A percentile compares a stretch with the other conserved stretches of the same genome.
These are phyloP conservation scores for Sycophila sp. DNA, from an alignment of 1,140 invertebrate species.

Conservation along the genomic window DNA sequence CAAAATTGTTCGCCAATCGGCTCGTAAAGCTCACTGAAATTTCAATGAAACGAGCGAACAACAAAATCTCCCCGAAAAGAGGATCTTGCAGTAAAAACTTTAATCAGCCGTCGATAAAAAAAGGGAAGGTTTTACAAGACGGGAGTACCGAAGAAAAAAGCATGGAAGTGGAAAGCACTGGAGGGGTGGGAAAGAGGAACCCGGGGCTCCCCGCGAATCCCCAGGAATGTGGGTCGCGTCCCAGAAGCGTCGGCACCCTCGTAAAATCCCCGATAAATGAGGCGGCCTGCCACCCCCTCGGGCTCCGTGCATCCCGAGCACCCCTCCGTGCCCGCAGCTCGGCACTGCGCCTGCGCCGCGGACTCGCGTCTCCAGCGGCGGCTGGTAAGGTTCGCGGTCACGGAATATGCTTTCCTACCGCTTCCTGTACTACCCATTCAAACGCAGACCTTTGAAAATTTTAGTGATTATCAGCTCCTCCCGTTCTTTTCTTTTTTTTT, in stretches of 20 bases:
- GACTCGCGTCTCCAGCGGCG: no score
- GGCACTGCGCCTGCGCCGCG: neutral
- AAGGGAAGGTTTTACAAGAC: neutral
- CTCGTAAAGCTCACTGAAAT: no score
- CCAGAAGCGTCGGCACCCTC: constrained; percentile 52
- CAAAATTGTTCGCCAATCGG: no score
- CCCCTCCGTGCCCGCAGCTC: neutral
- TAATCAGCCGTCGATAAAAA: neutral
- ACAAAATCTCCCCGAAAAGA: no score
- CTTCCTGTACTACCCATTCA: no score
- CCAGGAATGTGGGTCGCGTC: constrained; percentile 51
- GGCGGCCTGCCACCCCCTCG: constrained; percentile 13
- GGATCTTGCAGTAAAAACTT: neutral
- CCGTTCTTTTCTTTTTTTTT: no score
- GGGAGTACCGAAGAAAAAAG: neutral
- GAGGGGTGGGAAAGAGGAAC: neutral
- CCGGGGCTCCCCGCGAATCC: constrained; percentile 41
- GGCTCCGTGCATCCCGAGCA: no score
- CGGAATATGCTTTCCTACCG: neutral
- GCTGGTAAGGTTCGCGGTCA: neutral
- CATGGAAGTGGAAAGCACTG: neutral
- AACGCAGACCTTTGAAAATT: no score
- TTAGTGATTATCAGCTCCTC: no score
- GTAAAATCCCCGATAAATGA: constrained; percentile 51
- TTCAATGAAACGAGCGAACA: no score